Evolutionary conservation across 2,113 vertebrate species (phyloP), one percentile per base, ranked within the genome.

Genomic region (Cottus gobio): DNA sequence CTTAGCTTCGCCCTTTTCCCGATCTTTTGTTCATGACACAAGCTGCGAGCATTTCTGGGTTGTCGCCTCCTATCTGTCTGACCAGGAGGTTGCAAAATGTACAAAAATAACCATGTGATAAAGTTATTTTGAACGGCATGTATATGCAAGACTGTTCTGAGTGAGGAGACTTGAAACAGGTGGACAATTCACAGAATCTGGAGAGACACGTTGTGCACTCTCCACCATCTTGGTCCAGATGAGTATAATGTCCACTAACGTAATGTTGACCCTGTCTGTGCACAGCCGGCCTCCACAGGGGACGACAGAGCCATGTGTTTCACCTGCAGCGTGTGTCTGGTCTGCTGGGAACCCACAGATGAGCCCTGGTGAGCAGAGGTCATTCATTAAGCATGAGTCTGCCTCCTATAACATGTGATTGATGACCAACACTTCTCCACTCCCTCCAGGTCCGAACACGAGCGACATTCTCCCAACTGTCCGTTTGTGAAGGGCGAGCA

Each of bases 251-350:
- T 56, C 6, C 26, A 75, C 13, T 15, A 9, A 16, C 37, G 11
- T 8, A 7, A 15, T 54, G 0, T 73, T 16, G 7, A 15, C 34
- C 3, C n/a, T 39, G 16, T 82, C 7, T 57, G 18, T 67, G 39
- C 26, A 46, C 86, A 99, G 98, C 98, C 98, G 87, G 97, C 98
- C 37, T 99, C 98, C 67, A 97, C 97, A 86, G 98, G 98, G 85
- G 98, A 99, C 84, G 98, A 99, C 87, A 94, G 98, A 95, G 98
- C 98, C 87, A 99, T 99, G 98, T 99, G 98, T 87, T 99, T 99
- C 91, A 99, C 98, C 46, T 99, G 98, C 92, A 99, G 98, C 39
- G 98, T 99, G 20, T 99, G 98, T 92, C 95, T 99, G 52, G 98
- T 99, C 46, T 99, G 98, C 92, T 99, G 98, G 98, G 98, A 99